Evolutionary conservation across 2,113 vertebrate genomes (phyloP), one percentile per base, ranked within the genome.

Genomic region (Phoxinus phoxinus): DNA sequence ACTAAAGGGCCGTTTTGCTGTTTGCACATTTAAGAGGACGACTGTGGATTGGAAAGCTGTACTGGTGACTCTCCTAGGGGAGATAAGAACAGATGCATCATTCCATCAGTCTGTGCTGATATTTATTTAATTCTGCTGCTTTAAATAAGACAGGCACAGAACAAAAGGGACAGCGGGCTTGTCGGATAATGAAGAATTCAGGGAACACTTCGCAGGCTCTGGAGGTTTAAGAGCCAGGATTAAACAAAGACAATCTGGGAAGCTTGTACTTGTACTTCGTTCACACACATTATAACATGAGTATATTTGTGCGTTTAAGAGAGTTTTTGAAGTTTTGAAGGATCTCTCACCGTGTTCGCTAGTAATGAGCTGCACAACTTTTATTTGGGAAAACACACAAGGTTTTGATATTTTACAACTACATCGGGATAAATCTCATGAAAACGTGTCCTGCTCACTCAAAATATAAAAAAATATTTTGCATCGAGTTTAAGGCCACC

Each of bases 21-120:
- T 71, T 69, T 86, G 80, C 56, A 78, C 65, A 17, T 37, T 81
- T 83, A 78, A 12, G 15, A 83, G 84, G 86, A 17, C 35, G 74
- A 69, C 41, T 27, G 76, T 19, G 23, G 59, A 69, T 81, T 46
- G 61, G 59, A 74, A 87, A 89, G 89, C 90, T 88, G 85, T 87
- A 90, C 41, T 85, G 59, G 37, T 86, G 84, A 80, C 74, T 88
- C 80, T 30, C 58, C 78, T 67, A 51, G 76, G 88, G 85, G 85
- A 85, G 44, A 71, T 6, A 17, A 17, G 71, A 81, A 59, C 87
- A 87, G 90, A 88, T 91, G 85, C 67, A 84, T 87, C 79, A 89
- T 83, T 90, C 17, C 88, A 35, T 44, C 77, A 51, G 72, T 85
- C 75, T 78, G 87, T 87, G 88, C 89, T 90, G 78, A 83, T 73